A percentile compares a stretch with the other conserved stretches of the same genome.
Conservation (phyloP, 2,113 vertebrate genomes). For the Cranoglanis bouderius region DNA sequence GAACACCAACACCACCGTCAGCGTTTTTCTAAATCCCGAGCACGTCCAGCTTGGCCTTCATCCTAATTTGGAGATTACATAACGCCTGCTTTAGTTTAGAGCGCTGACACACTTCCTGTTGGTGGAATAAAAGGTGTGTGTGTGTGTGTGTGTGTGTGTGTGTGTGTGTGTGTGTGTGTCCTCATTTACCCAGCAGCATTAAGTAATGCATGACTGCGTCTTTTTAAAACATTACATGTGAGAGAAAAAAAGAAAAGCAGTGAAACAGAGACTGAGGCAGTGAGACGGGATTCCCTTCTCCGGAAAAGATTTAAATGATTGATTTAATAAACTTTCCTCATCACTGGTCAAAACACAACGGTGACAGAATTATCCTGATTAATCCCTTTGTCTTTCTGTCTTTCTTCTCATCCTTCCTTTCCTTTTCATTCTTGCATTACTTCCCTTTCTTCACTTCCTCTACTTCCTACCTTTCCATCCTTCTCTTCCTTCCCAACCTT, state of each 20-base stretch:
- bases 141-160: constrained; percentile 24
- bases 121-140: constrained; percentile 56
- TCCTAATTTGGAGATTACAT: constrained; percentile 61
- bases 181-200: not conserved
- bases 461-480: not conserved
- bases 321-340: not conserved
- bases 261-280: not conserved
- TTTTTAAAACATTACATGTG: not conserved
- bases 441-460: not conserved
- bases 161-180: constrained; percentile 20
- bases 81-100: constrained; percentile 62
- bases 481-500: not conserved
- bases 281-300: not conserved
- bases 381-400: not conserved
- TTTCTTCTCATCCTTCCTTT: not conserved
- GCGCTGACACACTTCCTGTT: constrained; percentile 63
- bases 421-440: not conserved
- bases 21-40: not conserved
- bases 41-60: not conserved
- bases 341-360: not conserved
- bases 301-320: too few species aligned
- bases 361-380: not conserved
- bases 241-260: not conserved
- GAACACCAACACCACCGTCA: not conserved
- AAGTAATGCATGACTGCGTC: constrained; percentile 4